These are phyloP conservation scores for Caranx ignobilis DNA, from an alignment of 2,113 vertebrate genomes.

Conservation along the genomic window DNA sequence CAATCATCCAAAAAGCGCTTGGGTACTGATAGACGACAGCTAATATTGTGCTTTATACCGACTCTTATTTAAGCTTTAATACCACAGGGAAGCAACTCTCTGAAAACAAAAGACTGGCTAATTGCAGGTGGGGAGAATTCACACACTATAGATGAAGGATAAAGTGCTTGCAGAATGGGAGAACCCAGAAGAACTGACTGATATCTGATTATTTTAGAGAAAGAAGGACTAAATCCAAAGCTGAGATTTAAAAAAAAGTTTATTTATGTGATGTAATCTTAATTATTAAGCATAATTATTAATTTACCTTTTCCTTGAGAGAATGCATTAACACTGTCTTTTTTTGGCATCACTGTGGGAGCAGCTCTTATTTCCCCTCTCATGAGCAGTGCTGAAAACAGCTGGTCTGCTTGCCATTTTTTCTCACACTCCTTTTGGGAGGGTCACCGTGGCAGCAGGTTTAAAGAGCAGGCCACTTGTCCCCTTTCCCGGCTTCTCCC, in stretches of 20 bases:
- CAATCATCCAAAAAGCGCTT: slow-evolving; percentile 58
- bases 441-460: slow-evolving; percentile 41
- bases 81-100: slow-evolving; percentile 9
- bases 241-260: background rate
- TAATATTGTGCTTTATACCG: slow-evolving; percentile 25
- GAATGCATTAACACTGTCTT: background rate
- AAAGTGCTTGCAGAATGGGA: background rate
- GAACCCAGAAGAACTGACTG: background rate
- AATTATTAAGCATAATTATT: too few species aligned
- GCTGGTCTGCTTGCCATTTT: background rate
- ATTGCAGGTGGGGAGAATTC: background rate
- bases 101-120: slow-evolving; percentile 11
- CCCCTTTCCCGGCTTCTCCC: slow-evolving; percentile 1
- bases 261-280: background rate
- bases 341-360: background rate
- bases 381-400: slow-evolving; percentile 20
- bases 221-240: background rate
- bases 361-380: background rate
- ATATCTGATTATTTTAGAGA: background rate
- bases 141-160: background rate
- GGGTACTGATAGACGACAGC: slow-evolving; percentile 53
- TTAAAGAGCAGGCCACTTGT: slow-evolving; percentile 33
- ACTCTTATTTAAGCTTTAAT: slow-evolving; percentile 31
- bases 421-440: slow-evolving; percentile 19
- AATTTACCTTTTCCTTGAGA: background rate